phyloP scores from a whole-genome alignment of 2,113 vertebrate genomes.

The Sinocyclocheilus rhinocerous region DNA sequence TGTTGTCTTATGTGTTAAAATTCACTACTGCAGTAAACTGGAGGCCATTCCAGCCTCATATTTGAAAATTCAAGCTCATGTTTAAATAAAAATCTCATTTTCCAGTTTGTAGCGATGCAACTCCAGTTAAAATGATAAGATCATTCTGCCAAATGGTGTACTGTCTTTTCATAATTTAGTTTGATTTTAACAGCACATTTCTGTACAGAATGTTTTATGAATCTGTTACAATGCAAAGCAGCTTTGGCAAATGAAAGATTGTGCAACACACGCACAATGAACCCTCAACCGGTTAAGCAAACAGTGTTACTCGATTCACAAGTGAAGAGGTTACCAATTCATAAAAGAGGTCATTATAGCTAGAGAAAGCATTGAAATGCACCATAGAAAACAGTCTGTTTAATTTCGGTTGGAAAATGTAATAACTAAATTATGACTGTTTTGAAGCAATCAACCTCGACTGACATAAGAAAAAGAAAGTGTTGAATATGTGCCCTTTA shows the following conservation, averaged over 20 bases:
- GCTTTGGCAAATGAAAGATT: background rate
- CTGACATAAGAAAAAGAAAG: background rate
- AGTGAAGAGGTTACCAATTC: background rate
- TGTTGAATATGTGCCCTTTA: background rate
- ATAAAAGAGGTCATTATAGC: background rate
- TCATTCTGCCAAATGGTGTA: background rate
- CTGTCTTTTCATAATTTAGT: background rate
- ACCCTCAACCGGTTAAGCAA: background rate
- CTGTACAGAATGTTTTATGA: background rate
- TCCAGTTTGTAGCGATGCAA: background rate
- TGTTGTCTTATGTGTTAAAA: background rate
- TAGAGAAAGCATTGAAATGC: background rate
- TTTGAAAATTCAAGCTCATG: background rate
- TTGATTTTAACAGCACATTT: background rate
- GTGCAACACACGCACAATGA: background rate
- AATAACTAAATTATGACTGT: background rate
- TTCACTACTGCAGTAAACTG: background rate
- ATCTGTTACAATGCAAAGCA: background rate
- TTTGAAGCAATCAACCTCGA: background rate
- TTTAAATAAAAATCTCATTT: background rate
- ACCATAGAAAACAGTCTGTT: background rate
- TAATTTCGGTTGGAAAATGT: background rate
- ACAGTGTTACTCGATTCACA: background rate
- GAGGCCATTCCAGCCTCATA: background rate
- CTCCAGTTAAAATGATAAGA: background rate